Evolutionary conservation across 53 echinoderm and acorn worm species (phyloP).

Genomic region (Pentamera pediparva): DNA sequence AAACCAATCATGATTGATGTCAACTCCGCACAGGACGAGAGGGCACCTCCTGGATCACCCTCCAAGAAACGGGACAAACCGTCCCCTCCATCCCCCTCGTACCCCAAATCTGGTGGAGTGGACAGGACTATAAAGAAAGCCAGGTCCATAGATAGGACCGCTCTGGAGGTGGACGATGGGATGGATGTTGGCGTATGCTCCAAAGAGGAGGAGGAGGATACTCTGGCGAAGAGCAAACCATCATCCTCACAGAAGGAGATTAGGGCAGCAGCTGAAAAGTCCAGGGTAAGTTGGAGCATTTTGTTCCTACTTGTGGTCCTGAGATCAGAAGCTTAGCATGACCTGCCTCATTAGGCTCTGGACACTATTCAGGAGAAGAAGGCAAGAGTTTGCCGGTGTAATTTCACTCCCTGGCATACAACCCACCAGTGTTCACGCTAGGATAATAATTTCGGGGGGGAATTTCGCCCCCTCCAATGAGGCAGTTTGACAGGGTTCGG

Average conservation of each 20-base stretch:
- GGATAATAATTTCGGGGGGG: too few species aligned
- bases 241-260: conserved; percentile 11
- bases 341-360: too few species aligned
- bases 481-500: too few species aligned
- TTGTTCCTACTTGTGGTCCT: too few species aligned
- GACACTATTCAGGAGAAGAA: too few species aligned
- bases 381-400: too few species aligned
- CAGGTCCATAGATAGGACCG: conserved; percentile 10
- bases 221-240: not conserved
- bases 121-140: conserved; percentile 16
- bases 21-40: not conserved
- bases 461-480: too few species aligned
- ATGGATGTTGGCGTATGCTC: too few species aligned
- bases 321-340: too few species aligned
- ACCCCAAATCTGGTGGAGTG: conserved; percentile 8
- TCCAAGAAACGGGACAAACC: not conserved
- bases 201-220: not conserved
- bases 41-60: not conserved
- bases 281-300: conserved; percentile 22
- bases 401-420: too few species aligned
- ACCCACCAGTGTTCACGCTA: too few species aligned
- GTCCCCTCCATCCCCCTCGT: conserved; percentile 8
- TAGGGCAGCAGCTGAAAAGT: conserved; percentile 24
- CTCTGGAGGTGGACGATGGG: too few species aligned
- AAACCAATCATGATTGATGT: conserved; percentile 24